Conservation (phyloP, 2,797 vertebrate genomes). For the Ceyx erithaca region DNA sequence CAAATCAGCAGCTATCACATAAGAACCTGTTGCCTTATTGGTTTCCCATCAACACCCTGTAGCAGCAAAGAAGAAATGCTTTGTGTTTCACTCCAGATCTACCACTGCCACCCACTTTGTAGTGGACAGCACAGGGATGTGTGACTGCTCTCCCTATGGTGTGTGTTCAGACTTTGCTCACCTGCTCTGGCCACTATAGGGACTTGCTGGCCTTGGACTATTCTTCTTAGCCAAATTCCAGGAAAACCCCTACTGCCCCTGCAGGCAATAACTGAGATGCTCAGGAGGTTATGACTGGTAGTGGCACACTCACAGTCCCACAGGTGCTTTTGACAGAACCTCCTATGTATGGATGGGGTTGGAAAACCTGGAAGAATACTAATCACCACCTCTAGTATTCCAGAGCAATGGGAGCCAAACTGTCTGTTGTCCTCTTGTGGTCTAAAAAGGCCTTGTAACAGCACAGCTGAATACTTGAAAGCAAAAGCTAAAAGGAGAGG, state of each 20-base stretch:
- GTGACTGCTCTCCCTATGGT: fast-evolving
- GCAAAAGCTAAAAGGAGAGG: neutral
- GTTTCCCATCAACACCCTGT: neutral
- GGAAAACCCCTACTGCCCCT: neutral
- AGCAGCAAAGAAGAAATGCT: neutral
- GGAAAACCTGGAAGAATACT: neutral
- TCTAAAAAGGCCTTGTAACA: neutral
- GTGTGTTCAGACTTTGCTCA: neutral
- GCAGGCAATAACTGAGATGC: neutral
- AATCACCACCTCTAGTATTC: neutral
- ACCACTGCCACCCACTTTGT: neutral
- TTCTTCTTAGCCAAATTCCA: neutral
- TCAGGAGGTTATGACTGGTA: neutral
- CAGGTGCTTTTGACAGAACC: too few species aligned
- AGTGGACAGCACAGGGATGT: neutral
- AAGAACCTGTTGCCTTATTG: neutral
- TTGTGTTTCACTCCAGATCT: neutral
- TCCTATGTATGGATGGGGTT: neutral
- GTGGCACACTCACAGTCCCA: neutral
- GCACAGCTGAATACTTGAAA: neutral
- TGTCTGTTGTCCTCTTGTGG: neutral
- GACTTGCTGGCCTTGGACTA: neutral
- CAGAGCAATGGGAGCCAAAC: neutral
- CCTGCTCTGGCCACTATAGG: neutral
- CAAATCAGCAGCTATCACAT: neutral